Evolutionary conservation across 2,113 vertebrate genomes (phyloP).

Genomic region (mouse (Mus musculus)): GRCm39 chr3:151096501-151097000

Average conservation of each 20-base stretch:
- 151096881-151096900: neutral
- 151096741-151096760: neutral
- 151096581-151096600: conserved; percentile 77
- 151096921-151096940: neutral
- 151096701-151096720: conserved; percentile 2
- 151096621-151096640: conserved; percentile 37
- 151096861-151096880: conserved; percentile 25
- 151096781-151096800: neutral
- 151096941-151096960: neutral
- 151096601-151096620: conserved; percentile 60
- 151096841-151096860: neutral
- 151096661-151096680: conserved; percentile 6
- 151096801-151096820: fast-evolving
- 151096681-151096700: conserved; percentile 51
- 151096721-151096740: neutral
- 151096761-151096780: conserved; percentile 21
- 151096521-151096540: conserved; percentile 42
- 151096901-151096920: neutral
- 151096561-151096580: conserved; percentile 62
- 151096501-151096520: neutral
- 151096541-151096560: conserved; percentile 10
- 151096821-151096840: neutral
- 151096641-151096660: conserved; percentile 56
- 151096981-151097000: neutral
- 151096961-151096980: neutral